Conservation (phyloP, 1,140 invertebrate species). For the Aricia agestis region DNA sequence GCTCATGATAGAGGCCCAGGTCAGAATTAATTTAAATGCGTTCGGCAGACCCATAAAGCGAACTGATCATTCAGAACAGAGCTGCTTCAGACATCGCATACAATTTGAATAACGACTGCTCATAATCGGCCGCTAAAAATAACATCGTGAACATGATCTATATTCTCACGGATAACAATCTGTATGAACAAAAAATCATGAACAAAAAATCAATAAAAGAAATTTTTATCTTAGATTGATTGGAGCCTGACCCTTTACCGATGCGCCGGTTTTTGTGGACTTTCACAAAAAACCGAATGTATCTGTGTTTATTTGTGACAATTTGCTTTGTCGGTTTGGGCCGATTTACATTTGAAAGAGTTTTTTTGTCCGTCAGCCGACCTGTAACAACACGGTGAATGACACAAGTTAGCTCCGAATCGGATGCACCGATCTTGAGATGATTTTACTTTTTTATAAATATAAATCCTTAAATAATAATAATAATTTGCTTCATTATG, state of each 20-base stretch:
- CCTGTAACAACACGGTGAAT: constrained; percentile 70
- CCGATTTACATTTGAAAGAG: constrained; percentile 73
- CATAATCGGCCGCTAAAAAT: not conserved
- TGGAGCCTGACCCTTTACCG: constrained; percentile 70
- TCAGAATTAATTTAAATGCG: not conserved
- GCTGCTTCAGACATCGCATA: not conserved
- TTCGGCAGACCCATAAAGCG: not conserved
- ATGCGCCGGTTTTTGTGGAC: constrained; percentile 62
- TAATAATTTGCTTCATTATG: too few relatives aligned
- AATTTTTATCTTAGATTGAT: constrained; percentile 74
- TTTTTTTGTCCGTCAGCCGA: constrained; percentile 64
- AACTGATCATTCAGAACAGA: not conserved
- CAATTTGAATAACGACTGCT: constrained; percentile 16
- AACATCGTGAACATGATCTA: constrained; percentile 36
- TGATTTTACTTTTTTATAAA: too few relatives aligned
- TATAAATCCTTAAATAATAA: too few relatives aligned
- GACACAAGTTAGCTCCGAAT: constrained; percentile 54
- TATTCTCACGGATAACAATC: constrained; percentile 69
- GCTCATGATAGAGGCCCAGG: too few relatives aligned
- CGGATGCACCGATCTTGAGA: constrained; percentile 43
- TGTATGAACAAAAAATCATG: constrained; percentile 42
- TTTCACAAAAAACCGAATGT: constrained; percentile 69
- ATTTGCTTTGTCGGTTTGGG: constrained; percentile 75
- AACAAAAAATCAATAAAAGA: constrained; percentile 68
- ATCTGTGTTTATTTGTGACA: constrained; percentile 76